These are phyloP conservation scores for Hypsibius dujardini DNA, from an alignment of 1,140 invertebrate genomes.

Conservation along the genomic window DNA sequence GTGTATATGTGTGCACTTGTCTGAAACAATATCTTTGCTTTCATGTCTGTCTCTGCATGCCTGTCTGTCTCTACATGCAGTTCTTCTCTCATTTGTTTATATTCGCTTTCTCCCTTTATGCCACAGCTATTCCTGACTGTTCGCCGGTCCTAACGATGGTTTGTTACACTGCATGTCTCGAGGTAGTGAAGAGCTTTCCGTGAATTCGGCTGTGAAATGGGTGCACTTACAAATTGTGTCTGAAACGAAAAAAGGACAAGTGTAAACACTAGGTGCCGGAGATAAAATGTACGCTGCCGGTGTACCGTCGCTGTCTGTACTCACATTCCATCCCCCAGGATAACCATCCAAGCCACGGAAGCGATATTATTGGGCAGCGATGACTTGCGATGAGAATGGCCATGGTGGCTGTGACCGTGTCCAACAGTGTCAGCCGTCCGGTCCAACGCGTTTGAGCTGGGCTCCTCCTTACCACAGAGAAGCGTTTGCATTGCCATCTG, in stretches of 20 bases:
- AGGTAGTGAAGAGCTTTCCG: not conserved
- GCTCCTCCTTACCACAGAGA: not conserved
- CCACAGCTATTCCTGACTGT: too few species aligned
- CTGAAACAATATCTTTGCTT: too few species aligned
- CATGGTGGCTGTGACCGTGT: constrained; percentile 49
- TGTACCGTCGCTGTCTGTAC: not conserved
- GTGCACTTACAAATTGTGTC: constrained; percentile 9
- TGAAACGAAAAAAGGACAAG: not conserved
- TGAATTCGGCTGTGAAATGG: not conserved
- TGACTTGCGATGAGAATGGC: constrained; percentile 66
- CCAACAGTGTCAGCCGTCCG: constrained; percentile 41
- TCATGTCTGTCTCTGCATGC: too few species aligned
- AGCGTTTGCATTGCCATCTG: constrained; percentile 4
- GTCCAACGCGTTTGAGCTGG: not conserved
- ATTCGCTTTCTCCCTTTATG: too few species aligned
- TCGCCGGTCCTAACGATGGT: too few species aligned
- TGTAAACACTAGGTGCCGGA: not conserved
- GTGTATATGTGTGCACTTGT: too few species aligned
- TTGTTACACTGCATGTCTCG: too few species aligned
- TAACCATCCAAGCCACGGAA: constrained; percentile 80
- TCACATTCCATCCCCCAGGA: constrained; percentile 80
- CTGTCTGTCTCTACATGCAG: too few species aligned
- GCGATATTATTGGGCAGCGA: constrained; percentile 55
- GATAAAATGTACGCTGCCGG: too few species aligned
- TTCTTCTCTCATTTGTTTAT: too few species aligned